These are phyloP conservation scores for Neuroterus valhalla DNA, from an alignment of 1,140 invertebrate species.

Conservation along the genomic window DNA sequence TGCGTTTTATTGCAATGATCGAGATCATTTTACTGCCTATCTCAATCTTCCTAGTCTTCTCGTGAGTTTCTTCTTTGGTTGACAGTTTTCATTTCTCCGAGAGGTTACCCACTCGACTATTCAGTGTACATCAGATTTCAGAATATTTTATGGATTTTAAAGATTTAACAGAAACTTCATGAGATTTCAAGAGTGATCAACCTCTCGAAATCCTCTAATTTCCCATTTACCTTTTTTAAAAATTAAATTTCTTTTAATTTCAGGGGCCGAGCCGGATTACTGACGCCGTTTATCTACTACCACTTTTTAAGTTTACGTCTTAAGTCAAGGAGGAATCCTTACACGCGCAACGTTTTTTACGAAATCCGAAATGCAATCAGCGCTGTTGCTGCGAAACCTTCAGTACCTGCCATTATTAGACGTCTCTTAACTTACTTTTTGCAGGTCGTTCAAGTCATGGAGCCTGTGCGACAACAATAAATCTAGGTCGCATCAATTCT, in stretches of 20 bases:
- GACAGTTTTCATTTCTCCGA: conserved; percentile 16
- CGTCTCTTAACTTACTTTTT: conserved; percentile 63
- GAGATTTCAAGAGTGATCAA: no score
- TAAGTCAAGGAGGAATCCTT: conserved; percentile 94
- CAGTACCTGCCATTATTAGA: conserved; percentile 62
- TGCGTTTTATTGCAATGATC: conserved; percentile 89
- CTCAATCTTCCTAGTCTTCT: conserved; percentile 87
- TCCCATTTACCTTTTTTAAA: neutral
- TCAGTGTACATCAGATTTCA: no score
- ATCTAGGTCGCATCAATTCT: conserved; percentile 23
- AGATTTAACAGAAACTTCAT: no score
- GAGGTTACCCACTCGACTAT: neutral
- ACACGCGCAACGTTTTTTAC: conserved; percentile 91
- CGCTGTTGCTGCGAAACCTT: conserved; percentile 56
- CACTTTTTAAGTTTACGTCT: conserved; percentile 94
- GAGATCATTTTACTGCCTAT: conserved; percentile 96
- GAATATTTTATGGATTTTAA: no score
- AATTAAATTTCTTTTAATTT: conserved; percentile 64
- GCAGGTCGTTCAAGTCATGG: conserved; percentile 65
- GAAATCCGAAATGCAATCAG: conserved; percentile 75
- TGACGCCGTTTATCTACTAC: conserved; percentile 96
- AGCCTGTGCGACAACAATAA: conserved; percentile 59
- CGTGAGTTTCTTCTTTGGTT: conserved; percentile 79
- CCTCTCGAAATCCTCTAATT: neutral
- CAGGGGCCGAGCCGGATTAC: conserved; percentile 88